Percentiles rank a stretch among this genome's conserved stretches.
These are phyloP conservation scores for Mystacides longicornis DNA, from an alignment of 2,888 invertebrate genomes.

Conservation along the genomic window DNA sequence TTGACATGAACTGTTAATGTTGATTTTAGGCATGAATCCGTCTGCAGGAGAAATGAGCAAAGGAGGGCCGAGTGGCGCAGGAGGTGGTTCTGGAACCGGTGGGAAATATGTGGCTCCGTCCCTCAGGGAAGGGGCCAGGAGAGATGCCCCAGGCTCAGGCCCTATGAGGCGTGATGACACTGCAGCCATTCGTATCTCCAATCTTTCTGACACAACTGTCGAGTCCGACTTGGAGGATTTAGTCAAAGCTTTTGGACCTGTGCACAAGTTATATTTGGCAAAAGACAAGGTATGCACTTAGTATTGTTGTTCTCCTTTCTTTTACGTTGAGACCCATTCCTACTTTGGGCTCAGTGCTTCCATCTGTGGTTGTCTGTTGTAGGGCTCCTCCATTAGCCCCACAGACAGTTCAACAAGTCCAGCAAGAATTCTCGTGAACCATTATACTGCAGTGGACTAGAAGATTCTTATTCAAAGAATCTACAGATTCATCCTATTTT, in stretches of 20 bases:
- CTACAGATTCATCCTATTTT: too few relatives aligned
- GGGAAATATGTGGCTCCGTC: conserved; percentile 84
- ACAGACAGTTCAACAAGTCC: too few relatives aligned
- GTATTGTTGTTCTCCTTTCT: background rate
- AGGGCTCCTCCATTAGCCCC: too few relatives aligned
- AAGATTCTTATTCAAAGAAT: too few relatives aligned
- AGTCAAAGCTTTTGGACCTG: conserved; percentile 88
- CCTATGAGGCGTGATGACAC: conserved; percentile 69
- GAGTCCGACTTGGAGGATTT: conserved; percentile 94
- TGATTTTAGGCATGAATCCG: background rate
- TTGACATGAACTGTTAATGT: too few relatives aligned
- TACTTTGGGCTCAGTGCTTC: too few relatives aligned
- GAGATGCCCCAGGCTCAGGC: conserved; percentile 59
- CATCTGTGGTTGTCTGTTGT: too few relatives aligned
- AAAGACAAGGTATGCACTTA: conserved; percentile 80
- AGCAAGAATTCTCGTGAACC: too few relatives aligned
- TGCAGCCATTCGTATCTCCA: conserved; percentile 93
- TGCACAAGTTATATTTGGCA: conserved; percentile 90
- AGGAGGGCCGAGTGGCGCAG: conserved; percentile 8
- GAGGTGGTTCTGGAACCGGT: conserved; percentile 37
- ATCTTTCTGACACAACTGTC: conserved; percentile 91
- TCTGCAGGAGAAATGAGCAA: conserved; percentile 22
- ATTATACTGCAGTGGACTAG: too few relatives aligned
- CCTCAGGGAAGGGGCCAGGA: conserved; percentile 77
- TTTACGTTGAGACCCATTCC: background rate